Percentiles rank a stretch among this genome's conserved stretches.
phyloP scores from a whole-genome alignment of 2,113 vertebrate species.

The Syngnathus scovelli region DNA sequence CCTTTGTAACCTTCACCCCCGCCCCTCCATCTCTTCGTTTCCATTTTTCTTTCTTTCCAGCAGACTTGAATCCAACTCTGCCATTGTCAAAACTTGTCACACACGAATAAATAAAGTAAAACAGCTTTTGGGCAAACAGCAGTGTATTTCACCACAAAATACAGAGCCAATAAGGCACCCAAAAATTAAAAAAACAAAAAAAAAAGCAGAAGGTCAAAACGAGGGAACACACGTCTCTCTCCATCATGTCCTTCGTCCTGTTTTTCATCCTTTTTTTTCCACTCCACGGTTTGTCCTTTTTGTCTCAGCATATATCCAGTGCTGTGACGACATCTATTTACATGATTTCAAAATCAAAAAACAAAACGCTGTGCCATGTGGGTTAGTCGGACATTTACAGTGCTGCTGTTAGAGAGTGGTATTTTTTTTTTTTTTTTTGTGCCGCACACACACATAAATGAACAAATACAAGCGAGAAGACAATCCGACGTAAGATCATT shows the following conservation, averaged over 20 bases:
- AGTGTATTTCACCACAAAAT: constrained; percentile 60
- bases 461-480: neutral
- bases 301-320: constrained; percentile 49
- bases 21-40: constrained; percentile 10
- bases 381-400: constrained; percentile 50
- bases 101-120: constrained; percentile 41
- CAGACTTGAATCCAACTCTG: neutral
- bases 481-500: neutral
- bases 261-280: neutral
- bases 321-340: constrained; percentile 47
- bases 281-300: constrained; percentile 27
- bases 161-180: constrained; percentile 43
- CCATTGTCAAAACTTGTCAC: constrained; percentile 4
- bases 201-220: constrained; percentile 34
- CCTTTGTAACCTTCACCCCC: constrained; percentile 38
- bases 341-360: neutral
- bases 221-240: constrained; percentile 10
- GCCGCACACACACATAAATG: neutral
- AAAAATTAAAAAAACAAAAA: constrained; percentile 40
- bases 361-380: constrained; percentile 1
- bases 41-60: constrained; percentile 12
- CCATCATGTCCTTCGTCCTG: constrained; percentile 27
- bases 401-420: constrained; percentile 43
- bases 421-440: neutral
- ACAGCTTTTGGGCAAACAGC: constrained; percentile 52